A percentile compares a stretch with the other conserved stretches of the same genome.
phyloP scores from a whole-genome alignment of 2,113 vertebrate species.

The Gambusia holbrooki region DNA sequence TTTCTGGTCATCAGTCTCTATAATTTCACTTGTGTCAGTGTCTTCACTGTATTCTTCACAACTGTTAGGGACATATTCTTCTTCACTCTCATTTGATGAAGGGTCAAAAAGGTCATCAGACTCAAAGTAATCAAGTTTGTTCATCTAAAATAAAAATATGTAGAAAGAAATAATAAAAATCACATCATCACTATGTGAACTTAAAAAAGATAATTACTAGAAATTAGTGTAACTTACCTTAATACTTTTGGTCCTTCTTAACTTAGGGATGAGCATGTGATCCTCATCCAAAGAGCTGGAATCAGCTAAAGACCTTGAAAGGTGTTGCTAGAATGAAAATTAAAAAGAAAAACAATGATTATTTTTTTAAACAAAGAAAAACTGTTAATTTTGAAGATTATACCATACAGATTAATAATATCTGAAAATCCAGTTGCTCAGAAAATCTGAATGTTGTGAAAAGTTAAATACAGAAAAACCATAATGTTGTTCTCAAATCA shows the following conservation, averaged over 20 bases:
- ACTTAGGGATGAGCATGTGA: background rate
- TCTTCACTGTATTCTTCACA: background rate
- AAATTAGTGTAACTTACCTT: background rate
- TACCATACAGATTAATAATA: too few relatives aligned
- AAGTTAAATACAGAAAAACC: too few relatives aligned
- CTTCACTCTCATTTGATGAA: constrained; percentile 6
- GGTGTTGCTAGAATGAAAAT: background rate
- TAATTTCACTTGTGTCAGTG: background rate
- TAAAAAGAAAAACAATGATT: too few relatives aligned
- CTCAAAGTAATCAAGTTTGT: background rate
- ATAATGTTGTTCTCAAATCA: too few relatives aligned
- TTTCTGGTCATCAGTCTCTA: background rate
- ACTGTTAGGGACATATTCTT: constrained; percentile 15
- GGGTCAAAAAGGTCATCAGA: constrained; percentile 7
- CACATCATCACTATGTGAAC: background rate
- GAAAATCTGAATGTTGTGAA: too few relatives aligned
- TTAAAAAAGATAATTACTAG: background rate
- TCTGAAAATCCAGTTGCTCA: too few relatives aligned
- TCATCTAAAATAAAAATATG: constrained; percentile 5
- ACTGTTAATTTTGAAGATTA: too few relatives aligned
- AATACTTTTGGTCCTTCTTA: constrained; percentile 8
- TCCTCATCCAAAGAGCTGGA: background rate
- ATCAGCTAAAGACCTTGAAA: background rate
- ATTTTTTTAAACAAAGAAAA: too few relatives aligned
- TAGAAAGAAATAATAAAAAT: background rate